A percentile compares a stretch with the other conserved stretches of the same genome.
phyloP scores from a whole-genome alignment of 2,888 invertebrate species.

The Drosophila macrospina region DNA sequence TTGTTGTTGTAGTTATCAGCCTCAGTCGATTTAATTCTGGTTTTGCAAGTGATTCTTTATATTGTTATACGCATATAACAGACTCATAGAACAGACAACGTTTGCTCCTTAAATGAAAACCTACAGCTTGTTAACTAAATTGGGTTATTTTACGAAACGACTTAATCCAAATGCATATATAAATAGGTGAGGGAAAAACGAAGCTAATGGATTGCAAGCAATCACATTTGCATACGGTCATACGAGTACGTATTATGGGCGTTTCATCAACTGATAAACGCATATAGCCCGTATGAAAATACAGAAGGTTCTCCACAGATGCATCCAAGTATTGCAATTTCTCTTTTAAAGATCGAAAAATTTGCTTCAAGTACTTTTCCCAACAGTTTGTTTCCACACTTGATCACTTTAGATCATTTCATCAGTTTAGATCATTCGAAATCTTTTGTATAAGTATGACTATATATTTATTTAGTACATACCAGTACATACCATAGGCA shows the following conservation, averaged over 20 bases:
- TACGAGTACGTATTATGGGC: slow-evolving; percentile 32
- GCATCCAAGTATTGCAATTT: slow-evolving; percentile 5
- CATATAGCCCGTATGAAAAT: background rate
- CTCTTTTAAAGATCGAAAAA: background rate
- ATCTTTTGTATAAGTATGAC: background rate
- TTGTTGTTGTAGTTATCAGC: slow-evolving; percentile 3
- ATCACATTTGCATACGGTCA: slow-evolving; percentile 28
- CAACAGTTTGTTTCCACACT: background rate
- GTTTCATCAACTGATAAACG: slow-evolving; percentile 34
- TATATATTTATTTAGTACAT: background rate
- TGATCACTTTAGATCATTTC: background rate
- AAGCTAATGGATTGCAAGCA: too few species aligned
- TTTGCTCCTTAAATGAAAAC: background rate
- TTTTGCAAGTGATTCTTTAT: background rate
- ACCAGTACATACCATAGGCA: too few species aligned
- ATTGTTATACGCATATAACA: background rate
- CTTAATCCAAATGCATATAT: slow-evolving; percentile 16
- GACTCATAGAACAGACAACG: background rate
- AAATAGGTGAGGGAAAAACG: slow-evolving; percentile 3
- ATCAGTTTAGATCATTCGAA: too few species aligned
- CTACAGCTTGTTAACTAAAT: background rate
- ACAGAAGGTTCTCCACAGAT: slow-evolving; percentile 10
- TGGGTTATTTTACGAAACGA: slow-evolving; percentile 2
- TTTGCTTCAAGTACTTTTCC: background rate
- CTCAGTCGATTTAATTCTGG: background rate